Base-by-base conservation (phyloP, 2,888 invertebrate genomes). In the Axea sp. region DNA sequence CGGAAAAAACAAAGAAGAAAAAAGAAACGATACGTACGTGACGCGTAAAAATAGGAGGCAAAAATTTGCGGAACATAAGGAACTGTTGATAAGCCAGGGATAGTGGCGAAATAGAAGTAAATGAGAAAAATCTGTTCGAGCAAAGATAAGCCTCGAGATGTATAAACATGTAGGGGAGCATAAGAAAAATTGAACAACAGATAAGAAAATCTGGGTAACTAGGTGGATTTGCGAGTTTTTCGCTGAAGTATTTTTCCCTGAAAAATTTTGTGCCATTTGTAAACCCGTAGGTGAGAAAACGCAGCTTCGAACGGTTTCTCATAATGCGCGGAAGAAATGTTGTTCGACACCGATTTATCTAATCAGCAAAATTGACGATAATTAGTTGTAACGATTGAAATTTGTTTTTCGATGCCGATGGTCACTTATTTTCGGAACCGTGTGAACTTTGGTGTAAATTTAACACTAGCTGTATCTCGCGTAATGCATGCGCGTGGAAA, bases 11-110 rank as follows among this genome's bases (percentile, higher is more conserved):
- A n/a, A n/a, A n/a, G n/a, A n/a, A n/a, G n/a, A 24, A 6, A 3
- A 19, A n/a, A n/a, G n/a, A 19, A 19, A 19, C 19, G 2, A 9
- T 14, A 3, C 3, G 12, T 17, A 4, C 1, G 12, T 11, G 41
- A 17, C 45, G 12, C 31, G 47, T 12, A 49, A 24, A 49, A 49
- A 49, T 33, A n/a, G 22, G 8, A 4, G 30, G 28, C 12, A 69
- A 62, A 71, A 71, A 47, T 71, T 53, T 47, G 11, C 37, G 3
- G 53, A 60, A 62, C 53, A 60, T 71, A 71, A 62, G 62, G 69
- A 62, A 60, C 60, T 60, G 69, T 55, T 71, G 69, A 69, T 69
- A 69, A 69, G 60, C 45, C 31, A 45, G 51, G 68, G 51, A 53
- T 69, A 69, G 53, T 69, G 53, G 53, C 53, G 37, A 60, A 69